Conservation (phyloP, 2,797 vertebrate genomes). For the Microhierax caerulescens region DNA sequence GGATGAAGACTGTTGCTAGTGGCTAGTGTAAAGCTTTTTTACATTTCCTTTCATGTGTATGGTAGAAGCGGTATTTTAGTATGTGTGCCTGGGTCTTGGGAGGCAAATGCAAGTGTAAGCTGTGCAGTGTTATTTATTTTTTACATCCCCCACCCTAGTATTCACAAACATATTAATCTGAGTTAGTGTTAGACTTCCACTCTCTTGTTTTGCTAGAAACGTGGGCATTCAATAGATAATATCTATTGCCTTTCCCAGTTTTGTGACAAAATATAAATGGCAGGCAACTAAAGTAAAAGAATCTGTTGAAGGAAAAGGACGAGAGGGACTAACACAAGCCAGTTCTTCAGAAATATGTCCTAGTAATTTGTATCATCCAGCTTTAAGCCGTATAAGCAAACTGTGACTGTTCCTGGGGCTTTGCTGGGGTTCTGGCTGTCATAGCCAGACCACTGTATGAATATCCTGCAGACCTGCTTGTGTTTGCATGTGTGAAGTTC, state of each 20-base stretch:
- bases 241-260: background rate
- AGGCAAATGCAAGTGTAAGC: background rate
- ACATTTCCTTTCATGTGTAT: background rate
- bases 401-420: background rate
- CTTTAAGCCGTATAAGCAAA: background rate
- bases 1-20: background rate
- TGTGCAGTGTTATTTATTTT: background rate
- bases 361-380: background rate
- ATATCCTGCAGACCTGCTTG: background rate
- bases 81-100: background rate
- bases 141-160: background rate
- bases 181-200: background rate
- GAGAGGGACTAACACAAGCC: background rate
- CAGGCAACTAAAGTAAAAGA: background rate
- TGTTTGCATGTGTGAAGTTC: background rate
- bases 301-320: background rate
- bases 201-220: background rate
- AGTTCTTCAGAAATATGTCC: background rate
- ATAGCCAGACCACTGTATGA: background rate
- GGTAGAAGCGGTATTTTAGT: background rate
- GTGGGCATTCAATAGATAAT: background rate
- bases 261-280: background rate
- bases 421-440: background rate
- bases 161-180: background rate
- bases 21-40: background rate